Percentiles rank a stretch among this genome's conserved stretches.
phyloP scores from a whole-genome alignment of 2,797 vertebrate genomes.

The Amblyraja radiata region DNA sequence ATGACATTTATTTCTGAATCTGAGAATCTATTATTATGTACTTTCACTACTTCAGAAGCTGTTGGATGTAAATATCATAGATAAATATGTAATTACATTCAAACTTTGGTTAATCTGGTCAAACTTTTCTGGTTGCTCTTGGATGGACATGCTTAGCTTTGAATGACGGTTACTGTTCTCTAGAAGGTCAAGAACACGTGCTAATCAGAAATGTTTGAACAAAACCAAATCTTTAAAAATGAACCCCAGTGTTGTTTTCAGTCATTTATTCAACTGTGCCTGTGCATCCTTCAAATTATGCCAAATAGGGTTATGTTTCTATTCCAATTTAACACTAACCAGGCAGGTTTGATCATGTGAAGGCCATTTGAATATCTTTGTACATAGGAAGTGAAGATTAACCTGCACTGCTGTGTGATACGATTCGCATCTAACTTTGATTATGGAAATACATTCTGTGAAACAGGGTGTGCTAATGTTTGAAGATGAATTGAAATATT shows the following conservation, averaged over 20 bases:
- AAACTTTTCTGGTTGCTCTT: neutral
- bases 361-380: neutral
- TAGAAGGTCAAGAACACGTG: neutral
- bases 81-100: neutral
- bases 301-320: too few relatives aligned
- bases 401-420: neutral
- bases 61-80: neutral
- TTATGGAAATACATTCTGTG: slow-evolving; percentile 18
- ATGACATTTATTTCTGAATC: neutral
- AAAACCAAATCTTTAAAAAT: neutral
- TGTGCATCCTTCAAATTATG: neutral
- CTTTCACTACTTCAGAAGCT: neutral
- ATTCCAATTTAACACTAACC: neutral
- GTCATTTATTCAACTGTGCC: neutral
- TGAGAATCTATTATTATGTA: neutral
- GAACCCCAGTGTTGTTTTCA: neutral
- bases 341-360: neutral
- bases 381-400: neutral
- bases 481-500: neutral
- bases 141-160: neutral
- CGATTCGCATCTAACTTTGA: neutral
- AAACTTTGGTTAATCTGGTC: neutral
- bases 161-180: neutral
- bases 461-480: neutral
- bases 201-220: neutral